Conservation (phyloP, 2,797 vertebrate species). For the Cynopterus sphinx region DNA sequence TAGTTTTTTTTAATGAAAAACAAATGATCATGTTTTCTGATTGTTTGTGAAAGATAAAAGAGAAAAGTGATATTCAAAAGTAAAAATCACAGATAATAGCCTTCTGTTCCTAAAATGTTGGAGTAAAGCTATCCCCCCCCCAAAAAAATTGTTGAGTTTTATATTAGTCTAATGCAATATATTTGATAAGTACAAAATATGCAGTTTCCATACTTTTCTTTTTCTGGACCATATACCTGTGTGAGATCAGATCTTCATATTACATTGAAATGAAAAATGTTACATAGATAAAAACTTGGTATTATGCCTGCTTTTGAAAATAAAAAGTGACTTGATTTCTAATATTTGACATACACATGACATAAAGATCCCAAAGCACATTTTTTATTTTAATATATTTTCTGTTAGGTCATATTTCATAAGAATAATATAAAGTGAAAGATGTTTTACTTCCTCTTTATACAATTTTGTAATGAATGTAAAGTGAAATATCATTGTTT, state of each 20-base stretch:
- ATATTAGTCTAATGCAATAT: background rate
- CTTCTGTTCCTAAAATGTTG: background rate
- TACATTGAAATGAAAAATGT: background rate
- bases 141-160: background rate
- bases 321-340: background rate
- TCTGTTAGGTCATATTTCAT: conserved; percentile 26
- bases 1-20: background rate
- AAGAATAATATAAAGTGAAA: background rate
- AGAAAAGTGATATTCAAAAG: background rate
- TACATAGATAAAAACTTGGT: background rate
- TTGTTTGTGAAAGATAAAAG: background rate
- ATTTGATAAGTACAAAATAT: background rate
- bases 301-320: background rate
- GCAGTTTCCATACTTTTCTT: background rate
- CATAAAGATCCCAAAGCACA: background rate
- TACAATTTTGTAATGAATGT: background rate
- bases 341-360: background rate
- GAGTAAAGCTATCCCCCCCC: background rate
- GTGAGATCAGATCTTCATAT: background rate
- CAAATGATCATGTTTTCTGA: background rate
- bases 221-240: background rate
- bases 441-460: background rate
- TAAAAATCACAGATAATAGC: background rate
- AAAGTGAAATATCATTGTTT: conserved; percentile 32
- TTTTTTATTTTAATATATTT: conserved; percentile 23